These are phyloP conservation scores for Diarsia mendica DNA, from an alignment of 2,888 invertebrate species.

Conservation along the genomic window DNA sequence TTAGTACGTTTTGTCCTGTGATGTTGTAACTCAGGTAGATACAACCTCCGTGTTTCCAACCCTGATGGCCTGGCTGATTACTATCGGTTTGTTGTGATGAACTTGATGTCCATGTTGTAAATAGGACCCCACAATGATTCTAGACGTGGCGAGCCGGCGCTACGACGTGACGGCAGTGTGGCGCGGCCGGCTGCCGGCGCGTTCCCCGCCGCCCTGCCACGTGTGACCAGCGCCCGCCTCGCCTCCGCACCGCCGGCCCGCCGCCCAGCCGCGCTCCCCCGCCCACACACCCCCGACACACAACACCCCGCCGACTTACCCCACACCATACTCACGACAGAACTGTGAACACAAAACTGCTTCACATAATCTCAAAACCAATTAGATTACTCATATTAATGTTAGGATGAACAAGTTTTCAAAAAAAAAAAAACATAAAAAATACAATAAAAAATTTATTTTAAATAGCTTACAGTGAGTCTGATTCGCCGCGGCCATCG, in stretches of 20 bases:
- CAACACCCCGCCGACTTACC: constrained; percentile 66
- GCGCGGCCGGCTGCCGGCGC: constrained; percentile 83
- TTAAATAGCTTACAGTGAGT: constrained; percentile 81
- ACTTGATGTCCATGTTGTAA: constrained; percentile 44
- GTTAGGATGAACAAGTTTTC: constrained; percentile 72
- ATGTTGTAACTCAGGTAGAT: constrained; percentile 30
- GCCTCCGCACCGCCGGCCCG: constrained; percentile 44
- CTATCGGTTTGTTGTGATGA: constrained; percentile 31
- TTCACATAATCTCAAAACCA: constrained; percentile 69
- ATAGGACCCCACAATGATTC: constrained; percentile 65
- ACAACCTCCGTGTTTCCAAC: constrained; percentile 32
- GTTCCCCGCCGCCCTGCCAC: constrained; percentile 84
- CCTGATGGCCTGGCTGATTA: constrained; percentile 60
- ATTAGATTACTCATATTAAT: constrained; percentile 72
- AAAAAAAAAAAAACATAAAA: constrained; percentile 70
- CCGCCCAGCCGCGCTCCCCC: constrained; percentile 55
- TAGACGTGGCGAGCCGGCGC: constrained; percentile 84
- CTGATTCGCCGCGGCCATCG: constrained; percentile 74
- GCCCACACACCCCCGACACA: constrained; percentile 69
- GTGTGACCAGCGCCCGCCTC: constrained; percentile 74
- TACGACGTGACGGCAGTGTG: constrained; percentile 77
- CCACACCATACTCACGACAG: constrained; percentile 52
- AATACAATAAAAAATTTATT: constrained; percentile 74
- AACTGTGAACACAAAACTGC: constrained; percentile 71
- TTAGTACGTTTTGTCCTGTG: constrained; percentile 36